Base-by-base conservation (phyloP, 2,888 invertebrate genomes). In the Lamellibrachia satsuma region DNA sequence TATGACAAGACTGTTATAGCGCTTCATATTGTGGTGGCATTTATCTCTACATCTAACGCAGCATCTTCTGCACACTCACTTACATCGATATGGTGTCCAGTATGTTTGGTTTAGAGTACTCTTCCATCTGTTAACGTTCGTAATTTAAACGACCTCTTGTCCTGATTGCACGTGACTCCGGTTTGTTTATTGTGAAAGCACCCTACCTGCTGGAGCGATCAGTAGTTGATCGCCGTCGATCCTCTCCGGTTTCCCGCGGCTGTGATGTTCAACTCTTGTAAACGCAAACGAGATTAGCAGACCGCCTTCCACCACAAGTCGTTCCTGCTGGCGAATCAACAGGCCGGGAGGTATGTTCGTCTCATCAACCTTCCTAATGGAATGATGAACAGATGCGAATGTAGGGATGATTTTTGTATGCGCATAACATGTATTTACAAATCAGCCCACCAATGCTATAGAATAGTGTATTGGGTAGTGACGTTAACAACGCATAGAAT, bases 161-260 rank as follows among this genome's bases (percentile, higher is more conserved):
- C 75, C 15, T 75, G 75, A 75, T 22, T 22, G 75, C 75, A 22
- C 75, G n/a, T 6, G 22, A 75, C 22, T 15, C 6, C 22, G 75
- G 75, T 75, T 75, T 75, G 75, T 75, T 75, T 75, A 75, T 75
- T 75, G 75, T 75, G 75, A 75, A 75, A 75, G 75, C 75, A 75
- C 11, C 75, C 75, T 6, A n/a, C n/a, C 75, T 75, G 75, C 22
- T 22, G 75, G 75, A 75, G 6, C 22, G 3, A 22, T 75, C 75
- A 75, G 75, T 22, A n/a, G 75, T 22, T 75, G 75, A 22, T 75
- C 75, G 75, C 75, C 22, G 75, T n/a, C n/a, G 22, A 75, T 75
- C 4, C n/a, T 75, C 75, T 75, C 75, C n/a, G 75, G 75, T 75
- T 75, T 22, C 75, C 75, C n/a, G 75, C 75, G 75, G 75, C 75